A percentile compares a stretch with the other conserved stretches of the same genome.
These are phyloP conservation scores for Tragelaphus strepsiceros DNA, from an alignment of 2,113 vertebrate genomes.

Conservation along the genomic window DNA sequence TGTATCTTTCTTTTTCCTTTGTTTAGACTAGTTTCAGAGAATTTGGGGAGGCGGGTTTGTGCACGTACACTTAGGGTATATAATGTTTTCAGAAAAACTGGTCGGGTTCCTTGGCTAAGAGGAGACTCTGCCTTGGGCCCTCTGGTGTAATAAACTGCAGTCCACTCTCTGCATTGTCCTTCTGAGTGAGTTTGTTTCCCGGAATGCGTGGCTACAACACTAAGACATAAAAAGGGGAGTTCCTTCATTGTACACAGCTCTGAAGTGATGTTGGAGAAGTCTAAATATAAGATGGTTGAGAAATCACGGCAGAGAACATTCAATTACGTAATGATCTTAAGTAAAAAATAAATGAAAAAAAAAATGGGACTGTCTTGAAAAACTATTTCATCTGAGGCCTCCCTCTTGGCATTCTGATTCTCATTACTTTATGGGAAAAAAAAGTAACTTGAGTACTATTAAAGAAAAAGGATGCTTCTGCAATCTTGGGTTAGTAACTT, in stretches of 20 bases:
- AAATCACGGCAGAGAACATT: not conserved
- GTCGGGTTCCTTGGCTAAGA: too few relatives aligned
- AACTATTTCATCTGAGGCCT: not conserved
- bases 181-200: too few relatives aligned
- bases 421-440: not conserved
- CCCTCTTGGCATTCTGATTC: not conserved
- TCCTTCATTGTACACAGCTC: not conserved
- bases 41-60: too few relatives aligned
- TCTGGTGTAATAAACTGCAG: too few relatives aligned
- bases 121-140: too few relatives aligned
- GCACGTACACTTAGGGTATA: too few relatives aligned
- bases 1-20: too few relatives aligned
- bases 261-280: not conserved
- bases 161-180: too few relatives aligned
- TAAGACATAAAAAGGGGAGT: not conserved
- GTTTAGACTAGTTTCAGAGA: too few relatives aligned
- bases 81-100: too few relatives aligned
- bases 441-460: not conserved
- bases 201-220: too few relatives aligned
- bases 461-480: not conserved
- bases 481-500: not conserved
- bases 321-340: not conserved
- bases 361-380: not conserved
- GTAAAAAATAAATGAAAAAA: not conserved
- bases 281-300: not conserved